Evolutionary conservation across 2,113 vertebrate species (phyloP), one percentile per base, ranked within the genome.

Genomic region (Dipodomys stephensi): DNA sequence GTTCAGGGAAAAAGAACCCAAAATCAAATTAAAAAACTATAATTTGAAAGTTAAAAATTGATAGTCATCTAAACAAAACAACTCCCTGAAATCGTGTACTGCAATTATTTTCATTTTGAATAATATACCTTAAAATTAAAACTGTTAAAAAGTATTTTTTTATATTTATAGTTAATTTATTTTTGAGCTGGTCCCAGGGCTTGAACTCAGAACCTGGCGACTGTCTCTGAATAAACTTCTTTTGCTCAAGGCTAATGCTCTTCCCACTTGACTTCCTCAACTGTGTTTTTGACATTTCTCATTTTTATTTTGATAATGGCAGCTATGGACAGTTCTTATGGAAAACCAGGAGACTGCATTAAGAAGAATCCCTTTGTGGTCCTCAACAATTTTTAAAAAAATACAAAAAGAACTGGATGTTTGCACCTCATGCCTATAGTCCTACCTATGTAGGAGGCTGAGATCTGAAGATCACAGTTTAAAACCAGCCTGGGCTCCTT

Each of bases 91-190:
- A 10, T 49, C 10, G 53, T 91, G 89, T 4, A 79, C 0, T 25
- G 44, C 87, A 88, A 79, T 72, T 49, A 62, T 89, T 90, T 95
- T 84, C 65, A 74, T 35, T 72, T 89, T 23, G 25, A 91, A 96
- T 89, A 92, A 68, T 60, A 39, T 65, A 79, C 20, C 20, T 74
- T 78, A 13, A 53, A 77, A 78, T 30, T 74, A 67, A 62, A 46
- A 32, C 22, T 81, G 2, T 77, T 77, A 64, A 79, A 6, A 64
- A 28, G 3, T 68, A 11, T 35, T 71, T 76, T 46, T 76, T 80
- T 77, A n/a, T 25, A 78, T 28, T 86, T 82, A 64, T 30, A 80
- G 73, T 49, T 10, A 9, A 11, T 49, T 49, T 49, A 2, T 49
- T 49, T 49, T 49, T 49, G 49, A 49, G 49, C 49, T 49, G 49